A percentile compares a stretch with the other conserved stretches of the same genome.
Conservation (phyloP, 2,888 invertebrate genomes). For the Acanthosepion lycidas region DNA sequence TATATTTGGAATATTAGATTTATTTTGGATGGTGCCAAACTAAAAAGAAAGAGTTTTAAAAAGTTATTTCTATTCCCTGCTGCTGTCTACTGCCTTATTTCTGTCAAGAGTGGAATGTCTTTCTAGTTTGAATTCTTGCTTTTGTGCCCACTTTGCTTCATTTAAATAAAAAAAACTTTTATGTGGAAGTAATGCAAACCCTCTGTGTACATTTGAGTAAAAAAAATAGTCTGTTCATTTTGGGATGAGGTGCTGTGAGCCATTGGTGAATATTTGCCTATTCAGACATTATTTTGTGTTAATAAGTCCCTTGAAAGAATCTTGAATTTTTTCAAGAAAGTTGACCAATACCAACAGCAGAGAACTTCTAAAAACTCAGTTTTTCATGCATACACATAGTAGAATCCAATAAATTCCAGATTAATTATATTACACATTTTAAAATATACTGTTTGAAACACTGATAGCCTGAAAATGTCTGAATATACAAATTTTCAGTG, state of each 20-base stretch:
- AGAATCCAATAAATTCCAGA: too few species aligned
- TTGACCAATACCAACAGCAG: too few species aligned
- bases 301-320: too few species aligned
- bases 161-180: not conserved
- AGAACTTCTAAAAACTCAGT: too few species aligned
- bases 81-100: not conserved
- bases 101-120: slow-evolving; percentile 33
- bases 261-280: not conserved
- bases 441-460: not conserved
- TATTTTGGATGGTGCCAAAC: not conserved
- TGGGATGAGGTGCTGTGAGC: not conserved
- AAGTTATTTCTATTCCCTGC: not conserved
- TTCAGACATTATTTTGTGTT: not conserved
- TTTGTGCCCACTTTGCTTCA: not conserved
- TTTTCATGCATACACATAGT: too few species aligned
- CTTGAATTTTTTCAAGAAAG: too few species aligned
- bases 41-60: not conserved
- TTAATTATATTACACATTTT: not conserved
- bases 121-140: not conserved
- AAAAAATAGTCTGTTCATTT: not conserved
- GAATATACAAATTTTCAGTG: not conserved
- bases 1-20: slow-evolving; percentile 8
- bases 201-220: not conserved
- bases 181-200: slow-evolving; percentile 3
- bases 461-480: not conserved